These are phyloP conservation scores for Brenthis daphne DNA, from an alignment of 2,888 invertebrate species.

Conservation along the genomic window DNA sequence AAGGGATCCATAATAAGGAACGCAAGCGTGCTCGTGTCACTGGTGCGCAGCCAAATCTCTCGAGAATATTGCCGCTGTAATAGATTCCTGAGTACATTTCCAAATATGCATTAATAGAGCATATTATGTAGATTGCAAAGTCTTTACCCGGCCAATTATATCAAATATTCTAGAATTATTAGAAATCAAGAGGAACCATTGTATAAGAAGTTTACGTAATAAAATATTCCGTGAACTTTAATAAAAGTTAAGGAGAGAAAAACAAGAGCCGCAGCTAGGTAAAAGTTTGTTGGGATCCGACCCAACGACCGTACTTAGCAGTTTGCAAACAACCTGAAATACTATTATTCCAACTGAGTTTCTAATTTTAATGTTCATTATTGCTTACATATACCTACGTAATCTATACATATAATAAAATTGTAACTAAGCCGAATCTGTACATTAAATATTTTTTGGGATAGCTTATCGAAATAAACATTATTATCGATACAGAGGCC, in stretches of 20 bases:
- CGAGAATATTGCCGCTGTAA: conserved; percentile 27
- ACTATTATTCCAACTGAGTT: conserved; percentile 23
- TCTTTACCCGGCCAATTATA: conserved; percentile 8
- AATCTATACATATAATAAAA: no score
- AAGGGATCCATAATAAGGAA: conserved; percentile 49
- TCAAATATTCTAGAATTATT: conserved; percentile 11
- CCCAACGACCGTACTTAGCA: conserved; percentile 24
- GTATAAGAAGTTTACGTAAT: conserved; percentile 21
- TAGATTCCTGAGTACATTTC: conserved; percentile 20
- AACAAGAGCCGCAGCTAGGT: conserved; percentile 11
- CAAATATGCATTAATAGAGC: neutral
- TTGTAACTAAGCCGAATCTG: no score
- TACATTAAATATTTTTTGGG: no score
- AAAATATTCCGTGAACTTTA: conserved; percentile 21
- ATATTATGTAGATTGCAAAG: conserved; percentile 4
- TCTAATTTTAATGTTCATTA: conserved; percentile 17
- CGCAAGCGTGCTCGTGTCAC: conserved; percentile 42
- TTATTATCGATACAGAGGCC: no score
- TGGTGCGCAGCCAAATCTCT: conserved; percentile 24
- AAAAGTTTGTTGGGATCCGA: conserved; percentile 25
- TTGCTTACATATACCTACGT: no score
- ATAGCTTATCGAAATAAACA: no score
- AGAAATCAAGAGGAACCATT: conserved; percentile 8
- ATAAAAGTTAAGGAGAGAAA: conserved; percentile 20
- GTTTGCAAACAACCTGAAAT: conserved; percentile 28